phyloP scores from a whole-genome alignment of 1,140 invertebrate species.

The Pomacea maculata region DNA sequence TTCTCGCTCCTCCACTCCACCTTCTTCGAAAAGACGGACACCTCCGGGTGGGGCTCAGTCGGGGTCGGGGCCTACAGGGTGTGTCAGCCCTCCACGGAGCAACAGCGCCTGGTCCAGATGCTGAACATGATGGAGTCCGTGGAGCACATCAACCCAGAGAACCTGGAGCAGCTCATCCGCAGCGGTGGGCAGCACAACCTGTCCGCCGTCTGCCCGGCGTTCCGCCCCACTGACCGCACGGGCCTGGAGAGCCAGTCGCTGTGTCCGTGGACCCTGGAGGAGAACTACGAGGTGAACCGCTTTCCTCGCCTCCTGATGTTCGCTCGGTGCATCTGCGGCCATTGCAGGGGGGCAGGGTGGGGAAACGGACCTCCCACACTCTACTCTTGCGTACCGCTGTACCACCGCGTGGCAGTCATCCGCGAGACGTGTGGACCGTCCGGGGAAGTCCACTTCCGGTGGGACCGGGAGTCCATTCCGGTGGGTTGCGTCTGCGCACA shows the following conservation, averaged over 20 bases:
- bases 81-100: slow-evolving; percentile 7
- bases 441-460: slow-evolving; percentile 21
- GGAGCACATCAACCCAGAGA: slow-evolving; percentile 16
- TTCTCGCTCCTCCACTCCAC: not conserved
- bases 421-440: slow-evolving; percentile 7
- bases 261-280: slow-evolving; percentile 25
- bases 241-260: slow-evolving; percentile 23
- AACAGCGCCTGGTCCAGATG: slow-evolving; percentile 17
- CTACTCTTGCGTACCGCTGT: slow-evolving; percentile 12
- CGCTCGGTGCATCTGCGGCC: slow-evolving; percentile 20
- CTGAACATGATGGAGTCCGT: slow-evolving; percentile 19
- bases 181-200: slow-evolving; percentile 16
- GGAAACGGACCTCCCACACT: not conserved
- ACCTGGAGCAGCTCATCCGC: slow-evolving; percentile 10
- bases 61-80: not conserved
- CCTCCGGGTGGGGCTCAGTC: not conserved
- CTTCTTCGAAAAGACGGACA: not conserved
- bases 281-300: slow-evolving; percentile 18
- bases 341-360: slow-evolving; percentile 4
- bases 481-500: slow-evolving; percentile 21
- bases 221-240: not conserved
- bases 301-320: slow-evolving; percentile 13
- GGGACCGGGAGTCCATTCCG: slow-evolving; percentile 17
- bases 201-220: slow-evolving; percentile 13
- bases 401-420: slow-evolving; percentile 24